Evolutionary conservation across 2,113 vertebrate species (phyloP).

Genomic region (Melanocharis versteri): DNA sequence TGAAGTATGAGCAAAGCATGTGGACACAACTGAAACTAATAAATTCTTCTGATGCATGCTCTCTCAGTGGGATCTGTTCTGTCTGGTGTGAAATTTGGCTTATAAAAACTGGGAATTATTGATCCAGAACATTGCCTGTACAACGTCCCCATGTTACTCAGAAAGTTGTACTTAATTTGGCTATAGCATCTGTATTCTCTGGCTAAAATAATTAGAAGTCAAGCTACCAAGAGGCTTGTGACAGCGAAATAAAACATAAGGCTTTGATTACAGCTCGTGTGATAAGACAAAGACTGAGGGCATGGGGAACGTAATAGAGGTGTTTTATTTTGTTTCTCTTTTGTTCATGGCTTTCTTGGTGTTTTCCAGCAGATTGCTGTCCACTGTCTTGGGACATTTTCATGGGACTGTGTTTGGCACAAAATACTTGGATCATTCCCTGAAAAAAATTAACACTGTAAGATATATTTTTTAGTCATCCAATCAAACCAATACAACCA

Average conservation of each 20-base stretch:
- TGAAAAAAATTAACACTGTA: neutral
- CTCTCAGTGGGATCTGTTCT: neutral
- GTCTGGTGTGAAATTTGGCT: neutral
- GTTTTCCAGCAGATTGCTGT: neutral
- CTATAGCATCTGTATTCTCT: neutral
- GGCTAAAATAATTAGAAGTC: neutral
- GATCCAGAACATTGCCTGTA: neutral
- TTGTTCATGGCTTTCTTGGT: neutral
- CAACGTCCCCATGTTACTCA: neutral
- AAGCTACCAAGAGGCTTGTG: neutral
- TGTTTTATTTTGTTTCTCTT: neutral
- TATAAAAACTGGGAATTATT: neutral
- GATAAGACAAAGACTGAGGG: neutral
- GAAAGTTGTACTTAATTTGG: neutral
- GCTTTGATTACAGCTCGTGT: neutral
- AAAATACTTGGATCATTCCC: neutral
- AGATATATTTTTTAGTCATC: neutral
- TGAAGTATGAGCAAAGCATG: neutral
- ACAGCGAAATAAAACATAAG: neutral
- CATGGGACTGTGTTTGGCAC: neutral
- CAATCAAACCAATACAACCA: neutral
- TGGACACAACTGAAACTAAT: neutral
- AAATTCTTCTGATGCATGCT: neutral
- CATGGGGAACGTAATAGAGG: neutral
- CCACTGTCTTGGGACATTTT: neutral